A percentile compares a stretch with the other conserved stretches of the same genome.
phyloP scores from a whole-genome alignment of 2,113 vertebrate genomes.

The Eudyptes chrysolophus region DNA sequence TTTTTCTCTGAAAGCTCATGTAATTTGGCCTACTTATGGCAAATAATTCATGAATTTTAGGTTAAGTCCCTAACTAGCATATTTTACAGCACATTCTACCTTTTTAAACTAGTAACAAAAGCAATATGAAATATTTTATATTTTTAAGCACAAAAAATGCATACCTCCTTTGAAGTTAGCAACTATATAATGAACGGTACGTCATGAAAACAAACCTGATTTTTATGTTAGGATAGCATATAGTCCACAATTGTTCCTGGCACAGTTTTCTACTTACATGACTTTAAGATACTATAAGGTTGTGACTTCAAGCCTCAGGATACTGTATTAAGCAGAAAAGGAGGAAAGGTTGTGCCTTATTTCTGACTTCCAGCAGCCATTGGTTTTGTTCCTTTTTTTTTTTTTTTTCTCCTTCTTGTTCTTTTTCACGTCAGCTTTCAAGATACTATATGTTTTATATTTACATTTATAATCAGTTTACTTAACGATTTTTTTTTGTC shows the following conservation, averaged over 20 bases:
- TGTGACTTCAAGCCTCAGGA: neutral
- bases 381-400: neutral
- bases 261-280: neutral
- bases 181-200: neutral
- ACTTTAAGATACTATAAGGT: neutral
- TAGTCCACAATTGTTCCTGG: neutral
- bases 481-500: neutral
- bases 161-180: neutral
- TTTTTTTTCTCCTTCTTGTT: neutral
- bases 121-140: neutral
- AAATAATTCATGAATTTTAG: neutral
- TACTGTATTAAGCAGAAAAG: neutral
- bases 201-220: neutral
- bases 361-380: neutral
- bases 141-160: neutral
- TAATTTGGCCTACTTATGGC: neutral
- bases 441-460: neutral
- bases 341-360: neutral
- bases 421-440: neutral
- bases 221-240: neutral
- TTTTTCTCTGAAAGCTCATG: neutral
- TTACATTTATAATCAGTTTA: neutral
- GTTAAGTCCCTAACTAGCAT: neutral
- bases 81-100: neutral
- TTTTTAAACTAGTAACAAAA: neutral